Base-by-base conservation (phyloP, 1,140 invertebrate genomes). In the Macrosteles quadrilineatus region DNA sequence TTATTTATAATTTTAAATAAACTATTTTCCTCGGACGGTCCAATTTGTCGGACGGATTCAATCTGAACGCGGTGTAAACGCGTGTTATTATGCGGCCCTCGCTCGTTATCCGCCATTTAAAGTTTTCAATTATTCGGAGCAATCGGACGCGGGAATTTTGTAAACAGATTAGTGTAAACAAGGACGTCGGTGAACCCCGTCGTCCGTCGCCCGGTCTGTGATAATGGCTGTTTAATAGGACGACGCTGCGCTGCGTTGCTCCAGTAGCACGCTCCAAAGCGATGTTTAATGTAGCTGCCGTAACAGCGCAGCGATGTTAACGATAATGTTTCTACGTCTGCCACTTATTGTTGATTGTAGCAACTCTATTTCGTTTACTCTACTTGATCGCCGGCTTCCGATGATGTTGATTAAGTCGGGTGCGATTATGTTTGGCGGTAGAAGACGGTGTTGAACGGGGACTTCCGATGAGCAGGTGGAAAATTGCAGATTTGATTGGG, bases 71-170 rank as follows among this genome's bases (percentile, higher is more conserved):
- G 32, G 40, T 43, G 63, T 43, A 43, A 43, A 43, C 23, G 63
- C 27, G 63, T 45, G 63, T 45, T 45, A 66, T 66, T 66, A 66
- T 66, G 32, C 63, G 63, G 2, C 9, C n/a, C 77, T 68, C 76
- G 77, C 77, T 81, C 76, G 80, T 83, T 83, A 82, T 83, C 4
- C 36, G 32, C 27, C 32, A 25, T 43, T 66, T 45, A 66, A 23
- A 45, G n/a, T 66, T 66, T 43, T 66, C 63, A 66, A 66, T 66
- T 66, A 66, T 66, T 43, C 32, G 63, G 9, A 43, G 40, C 40
- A 14, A 27, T 40, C 9, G 59, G 29, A 19, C 17, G 1, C 62
- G 36, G 63, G 40, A 66, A 43, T 66, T 66, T 64, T 66, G 63
- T 66, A 66, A 66, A 66, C 63, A 66, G 45, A 66, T 66, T 66